These are phyloP conservation scores for Melanotus villosus DNA, from an alignment of 2,888 invertebrate species.

Conservation along the genomic window DNA sequence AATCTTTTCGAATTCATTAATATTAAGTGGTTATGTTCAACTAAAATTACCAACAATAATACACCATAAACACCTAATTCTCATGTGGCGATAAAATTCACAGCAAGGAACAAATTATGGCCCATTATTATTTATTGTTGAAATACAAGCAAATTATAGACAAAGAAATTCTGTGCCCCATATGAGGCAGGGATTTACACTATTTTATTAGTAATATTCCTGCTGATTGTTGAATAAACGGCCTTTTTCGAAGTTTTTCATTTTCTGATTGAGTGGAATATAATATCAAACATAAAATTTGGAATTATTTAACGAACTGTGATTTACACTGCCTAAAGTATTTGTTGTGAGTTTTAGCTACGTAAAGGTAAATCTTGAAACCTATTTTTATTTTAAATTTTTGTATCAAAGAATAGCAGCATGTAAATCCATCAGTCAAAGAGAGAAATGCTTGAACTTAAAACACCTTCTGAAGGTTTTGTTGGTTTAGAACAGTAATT, in stretches of 20 bases:
- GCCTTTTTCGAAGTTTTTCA: neutral
- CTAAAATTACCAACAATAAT: neutral
- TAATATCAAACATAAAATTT: no score
- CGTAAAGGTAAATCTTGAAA: no score
- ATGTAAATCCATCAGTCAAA: no score
- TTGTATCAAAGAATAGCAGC: no score
- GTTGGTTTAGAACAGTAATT: neutral
- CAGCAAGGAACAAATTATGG: slow-evolving; percentile 7
- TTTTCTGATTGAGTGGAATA: no score
- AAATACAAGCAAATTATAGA: slow-evolving; percentile 11
- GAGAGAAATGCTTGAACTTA: no score
- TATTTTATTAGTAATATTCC: neutral
- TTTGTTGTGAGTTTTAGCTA: no score
- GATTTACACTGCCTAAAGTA: no score
- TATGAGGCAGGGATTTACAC: neutral
- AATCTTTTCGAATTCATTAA: neutral
- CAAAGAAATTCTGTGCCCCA: neutral
- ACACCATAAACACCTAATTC: slow-evolving; percentile 9
- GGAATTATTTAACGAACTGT: no score
- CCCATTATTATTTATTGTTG: slow-evolving; percentile 3
- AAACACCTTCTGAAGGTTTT: no score
- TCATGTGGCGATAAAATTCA: neutral
- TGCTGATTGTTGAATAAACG: neutral
- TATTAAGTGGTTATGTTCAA: neutral
- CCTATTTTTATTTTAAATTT: no score